A percentile compares a stretch with the other conserved stretches of the same genome.
Conservation (phyloP, 1,140 invertebrate genomes). For the Psilanteris sp. region DNA sequence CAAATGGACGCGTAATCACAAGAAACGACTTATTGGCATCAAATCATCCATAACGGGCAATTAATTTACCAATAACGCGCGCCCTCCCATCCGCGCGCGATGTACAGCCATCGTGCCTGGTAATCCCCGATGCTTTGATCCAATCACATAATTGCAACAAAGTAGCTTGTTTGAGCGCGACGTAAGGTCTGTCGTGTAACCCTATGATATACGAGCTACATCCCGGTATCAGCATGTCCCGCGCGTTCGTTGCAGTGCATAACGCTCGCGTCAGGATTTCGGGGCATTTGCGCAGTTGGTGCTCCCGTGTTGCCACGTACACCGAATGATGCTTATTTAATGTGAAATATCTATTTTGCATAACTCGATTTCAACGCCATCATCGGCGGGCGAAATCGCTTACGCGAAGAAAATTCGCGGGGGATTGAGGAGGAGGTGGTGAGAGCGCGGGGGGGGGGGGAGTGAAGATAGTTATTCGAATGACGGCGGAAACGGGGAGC, state of each 20-base stretch:
- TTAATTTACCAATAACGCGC: conserved; percentile 62
- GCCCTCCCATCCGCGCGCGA: conserved; percentile 24
- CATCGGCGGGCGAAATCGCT: conserved; percentile 69
- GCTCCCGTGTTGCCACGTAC: conserved; percentile 23
- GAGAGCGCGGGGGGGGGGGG: too few species aligned
- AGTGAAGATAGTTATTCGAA: too few species aligned
- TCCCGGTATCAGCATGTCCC: conserved; percentile 28
- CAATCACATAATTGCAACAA: conserved; percentile 58
- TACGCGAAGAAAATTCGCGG: conserved; percentile 32
- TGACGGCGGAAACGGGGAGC: too few species aligned
- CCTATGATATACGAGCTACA: conserved; percentile 44
- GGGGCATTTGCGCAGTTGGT: conserved; percentile 45
- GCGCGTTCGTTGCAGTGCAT: conserved; percentile 10
- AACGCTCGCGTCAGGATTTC: conserved; percentile 36
- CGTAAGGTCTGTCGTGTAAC: conserved; percentile 50
- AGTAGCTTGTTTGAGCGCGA: conserved; percentile 49
- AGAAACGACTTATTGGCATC: background rate
- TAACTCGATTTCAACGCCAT: conserved; percentile 74
- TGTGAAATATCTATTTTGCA: conserved; percentile 73
- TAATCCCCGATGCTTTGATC: conserved; percentile 43
- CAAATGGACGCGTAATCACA: background rate
- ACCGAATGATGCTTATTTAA: conserved; percentile 72
- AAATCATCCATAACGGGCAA: conserved; percentile 18
- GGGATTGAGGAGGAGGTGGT: background rate
- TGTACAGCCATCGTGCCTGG: too few species aligned